Evolutionary conservation across 2,113 vertebrate genomes (phyloP).

Genomic region (Pica pica): DNA sequence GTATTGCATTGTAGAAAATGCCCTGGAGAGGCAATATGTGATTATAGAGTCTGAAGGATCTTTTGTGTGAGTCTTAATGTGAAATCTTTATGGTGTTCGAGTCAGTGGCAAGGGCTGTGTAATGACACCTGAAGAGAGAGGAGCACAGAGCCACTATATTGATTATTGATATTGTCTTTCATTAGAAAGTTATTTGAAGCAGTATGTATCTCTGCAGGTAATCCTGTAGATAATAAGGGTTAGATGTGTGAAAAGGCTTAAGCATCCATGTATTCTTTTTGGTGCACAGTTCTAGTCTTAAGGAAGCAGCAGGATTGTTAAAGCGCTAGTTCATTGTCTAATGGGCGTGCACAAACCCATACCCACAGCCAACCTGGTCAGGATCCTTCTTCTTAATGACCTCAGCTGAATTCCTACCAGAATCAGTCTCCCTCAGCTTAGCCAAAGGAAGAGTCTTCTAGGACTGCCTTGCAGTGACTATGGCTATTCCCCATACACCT

Average conservation of each 20-base stretch:
- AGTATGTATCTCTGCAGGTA: background rate
- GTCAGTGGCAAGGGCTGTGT: background rate
- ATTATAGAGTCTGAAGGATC: constrained; percentile 41
- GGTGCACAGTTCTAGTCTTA: background rate
- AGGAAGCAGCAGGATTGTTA: background rate
- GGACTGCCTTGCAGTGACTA: background rate
- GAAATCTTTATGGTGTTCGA: background rate
- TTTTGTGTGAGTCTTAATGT: constrained; percentile 39
- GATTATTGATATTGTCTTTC: constrained; percentile 7
- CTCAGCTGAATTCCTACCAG: background rate
- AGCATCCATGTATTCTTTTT: background rate
- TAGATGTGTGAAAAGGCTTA: background rate
- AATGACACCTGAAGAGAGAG: background rate
- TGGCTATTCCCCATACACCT: background rate
- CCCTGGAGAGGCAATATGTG: constrained; percentile 44
- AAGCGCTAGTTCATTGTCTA: background rate
- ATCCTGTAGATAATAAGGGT: background rate
- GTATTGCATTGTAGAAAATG: constrained; percentile 42
- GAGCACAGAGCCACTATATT: background rate
- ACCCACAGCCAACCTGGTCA: background rate
- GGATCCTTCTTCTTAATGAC: background rate
- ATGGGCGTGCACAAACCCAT: background rate
- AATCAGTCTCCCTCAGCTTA: background rate
- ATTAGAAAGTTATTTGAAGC: background rate
- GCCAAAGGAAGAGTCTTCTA: background rate